Base-by-base conservation (phyloP, 2,797 vertebrate species). In the Phylloscopus collybita region DNA sequence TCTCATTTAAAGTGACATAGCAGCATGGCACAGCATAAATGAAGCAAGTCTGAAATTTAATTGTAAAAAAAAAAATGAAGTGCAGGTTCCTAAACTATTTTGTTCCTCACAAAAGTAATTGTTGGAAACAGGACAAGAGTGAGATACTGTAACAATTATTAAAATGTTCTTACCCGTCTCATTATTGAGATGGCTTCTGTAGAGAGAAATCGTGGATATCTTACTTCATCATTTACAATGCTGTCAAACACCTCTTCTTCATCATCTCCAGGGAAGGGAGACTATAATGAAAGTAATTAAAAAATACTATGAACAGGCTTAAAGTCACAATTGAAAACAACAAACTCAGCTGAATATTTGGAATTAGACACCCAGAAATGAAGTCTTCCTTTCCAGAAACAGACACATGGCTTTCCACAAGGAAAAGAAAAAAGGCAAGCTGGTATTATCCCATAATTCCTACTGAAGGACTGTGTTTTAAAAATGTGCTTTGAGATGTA, bases 241-340 rank as follows among this genome's bases (percentile, higher is more conserved):
- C 99, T 99, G 98, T 99, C 99, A 93, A 99, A 99, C 92, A 99
- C 99, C 92, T 99, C 99, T 93, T 99, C 99, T 98, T 99, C 99
- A 90, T 99, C 99, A 80, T 99, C 99, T 61, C 99, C 99, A 75
- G 99, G 99, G 95, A 99, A 99, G 30, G 99, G 99, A 72, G 99
- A 99, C 99, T 99, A 27, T 16, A 53, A 80, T 10, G 73, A 44
- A 93, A 95, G 60, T 50, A 69, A 93, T 53, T 9, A 16, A 62
- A 54, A 61, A 9, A 4, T 13, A 18, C 12, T 40, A 49, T 32
- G 53, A 88, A 75, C 14, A 71, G 30, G 56, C 67, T 78, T 85
- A 70, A 85, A 81, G 67, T 62, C 44, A 10, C 4, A 51, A 11
- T 13, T 70, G 36, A 83, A 92, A 84, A 27, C 21, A 56, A 49